Conservation (phyloP, 2,797 vertebrate species). For the Microchirus variegatus region DNA sequence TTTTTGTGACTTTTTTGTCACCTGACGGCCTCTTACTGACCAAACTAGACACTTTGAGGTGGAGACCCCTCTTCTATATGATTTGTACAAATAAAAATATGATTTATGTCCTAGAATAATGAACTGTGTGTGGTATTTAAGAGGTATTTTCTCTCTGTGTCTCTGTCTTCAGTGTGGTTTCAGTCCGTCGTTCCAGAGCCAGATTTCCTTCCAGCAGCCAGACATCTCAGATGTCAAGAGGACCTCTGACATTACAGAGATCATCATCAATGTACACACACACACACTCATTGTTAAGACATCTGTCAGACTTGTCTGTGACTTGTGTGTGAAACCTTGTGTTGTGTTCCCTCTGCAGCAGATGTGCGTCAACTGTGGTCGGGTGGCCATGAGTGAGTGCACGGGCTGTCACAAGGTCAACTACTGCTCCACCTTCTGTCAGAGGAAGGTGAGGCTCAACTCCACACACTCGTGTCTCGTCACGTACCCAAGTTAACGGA, state of each 20-base stretch:
- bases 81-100: no score
- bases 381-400: conserved; percentile 92
- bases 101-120: no score
- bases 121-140: conserved; percentile 9
- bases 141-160: conserved; percentile 22
- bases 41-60: no score
- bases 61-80: no score
- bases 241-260: conserved; percentile 79
- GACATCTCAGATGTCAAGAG: conserved; percentile 87
- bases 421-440: conserved; percentile 98
- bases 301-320: not conserved
- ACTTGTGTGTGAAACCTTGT: not conserved
- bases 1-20: not conserved
- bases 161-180: conserved; percentile 47
- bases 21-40: no score
- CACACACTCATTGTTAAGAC: not conserved
- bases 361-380: conserved; percentile 95
- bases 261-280: conserved; percentile 85
- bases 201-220: conserved; percentile 82
- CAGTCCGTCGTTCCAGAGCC: conserved; percentile 80
- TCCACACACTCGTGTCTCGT: no score
- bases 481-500: no score
- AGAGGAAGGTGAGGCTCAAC: conserved; percentile 88
- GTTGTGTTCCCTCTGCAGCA: conserved; percentile 82
- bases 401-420: conserved; percentile 96